Percentiles rank a stretch among this genome's conserved stretches.
These are phyloP conservation scores for Mactra quadrangularis DNA, from an alignment of 1,140 invertebrate genomes.

Conservation along the genomic window DNA sequence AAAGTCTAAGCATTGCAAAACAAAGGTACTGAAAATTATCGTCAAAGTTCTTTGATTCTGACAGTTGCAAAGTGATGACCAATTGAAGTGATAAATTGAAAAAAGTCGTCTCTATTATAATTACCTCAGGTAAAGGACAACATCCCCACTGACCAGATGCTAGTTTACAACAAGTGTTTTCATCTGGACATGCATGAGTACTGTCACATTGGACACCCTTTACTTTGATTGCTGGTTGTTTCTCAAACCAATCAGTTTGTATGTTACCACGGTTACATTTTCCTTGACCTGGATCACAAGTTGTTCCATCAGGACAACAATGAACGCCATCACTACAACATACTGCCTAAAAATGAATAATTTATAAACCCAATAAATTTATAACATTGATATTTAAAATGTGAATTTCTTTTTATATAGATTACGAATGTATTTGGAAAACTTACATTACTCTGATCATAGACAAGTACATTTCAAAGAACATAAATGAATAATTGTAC, in stretches of 20 bases:
- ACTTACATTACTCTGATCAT: too few relatives aligned
- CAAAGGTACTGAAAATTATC: too few relatives aligned
- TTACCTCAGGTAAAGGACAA: conserved; percentile 67
- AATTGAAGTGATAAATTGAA: too few relatives aligned
- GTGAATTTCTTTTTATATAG: too few relatives aligned
- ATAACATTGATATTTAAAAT: too few relatives aligned
- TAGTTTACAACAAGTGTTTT: conserved; percentile 81
- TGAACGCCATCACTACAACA: conserved; percentile 68
- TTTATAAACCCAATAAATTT: too few relatives aligned
- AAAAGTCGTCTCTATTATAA: conserved; percentile 11
- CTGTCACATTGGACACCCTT: conserved; percentile 13
- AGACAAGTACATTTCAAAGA: too few relatives aligned
- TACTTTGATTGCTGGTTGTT: conserved; percentile 48
- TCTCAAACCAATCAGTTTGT: conserved; percentile 48
- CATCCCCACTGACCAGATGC: conserved; percentile 77
- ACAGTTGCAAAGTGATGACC: too few relatives aligned
- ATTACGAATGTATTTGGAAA: too few relatives aligned
- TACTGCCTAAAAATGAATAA: conserved; percentile 53
- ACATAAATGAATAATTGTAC: too few relatives aligned
- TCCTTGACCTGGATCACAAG: conserved; percentile 64
- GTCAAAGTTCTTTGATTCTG: too few relatives aligned
- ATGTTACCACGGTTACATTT: conserved; percentile 59
- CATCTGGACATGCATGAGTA: conserved; percentile 77
- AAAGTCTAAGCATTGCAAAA: too few relatives aligned
- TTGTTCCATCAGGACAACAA: conserved; percentile 69